These are phyloP conservation scores for Rotaria socialis DNA, from an alignment of 2,888 invertebrate species.

Conservation along the genomic window DNA sequence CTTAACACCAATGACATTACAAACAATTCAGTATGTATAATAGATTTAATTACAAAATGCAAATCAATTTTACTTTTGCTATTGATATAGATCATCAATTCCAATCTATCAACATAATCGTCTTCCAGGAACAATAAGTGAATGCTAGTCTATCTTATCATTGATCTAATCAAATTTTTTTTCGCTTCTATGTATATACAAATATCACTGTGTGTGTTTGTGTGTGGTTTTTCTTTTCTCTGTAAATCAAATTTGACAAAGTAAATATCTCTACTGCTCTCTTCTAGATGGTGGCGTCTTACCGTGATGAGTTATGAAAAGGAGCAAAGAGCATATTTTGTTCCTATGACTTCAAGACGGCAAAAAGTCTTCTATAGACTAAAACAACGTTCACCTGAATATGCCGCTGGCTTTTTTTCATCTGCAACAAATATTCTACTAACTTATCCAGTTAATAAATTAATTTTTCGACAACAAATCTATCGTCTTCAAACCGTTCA, in stretches of 20 bases:
- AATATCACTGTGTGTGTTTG: not conserved
- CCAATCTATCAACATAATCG: constrained; percentile 29
- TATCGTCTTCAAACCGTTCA: constrained; percentile 51
- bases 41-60: not conserved
- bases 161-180: not conserved
- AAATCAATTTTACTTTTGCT: not conserved
- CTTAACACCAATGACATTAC: constrained; percentile 71
- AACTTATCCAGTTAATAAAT: constrained; percentile 89
- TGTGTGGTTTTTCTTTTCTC: not conserved
- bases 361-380: not conserved
- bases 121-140: constrained; percentile 13
- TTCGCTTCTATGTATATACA: not conserved
- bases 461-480: constrained; percentile 88
- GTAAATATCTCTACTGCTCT: not conserved
- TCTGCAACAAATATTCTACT: constrained; percentile 84
- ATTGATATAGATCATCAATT: not conserved
- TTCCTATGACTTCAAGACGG: not conserved
- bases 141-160: constrained; percentile 23
- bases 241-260: not conserved
- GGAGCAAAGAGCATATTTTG: not conserved
- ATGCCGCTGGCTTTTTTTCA: constrained; percentile 87
- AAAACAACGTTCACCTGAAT: constrained; percentile 65
- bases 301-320: not conserved
- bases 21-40: constrained; percentile 30
- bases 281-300: not conserved